Conservation (phyloP, 2,113 vertebrate species). For the Lanius ludovicianus region DNA sequence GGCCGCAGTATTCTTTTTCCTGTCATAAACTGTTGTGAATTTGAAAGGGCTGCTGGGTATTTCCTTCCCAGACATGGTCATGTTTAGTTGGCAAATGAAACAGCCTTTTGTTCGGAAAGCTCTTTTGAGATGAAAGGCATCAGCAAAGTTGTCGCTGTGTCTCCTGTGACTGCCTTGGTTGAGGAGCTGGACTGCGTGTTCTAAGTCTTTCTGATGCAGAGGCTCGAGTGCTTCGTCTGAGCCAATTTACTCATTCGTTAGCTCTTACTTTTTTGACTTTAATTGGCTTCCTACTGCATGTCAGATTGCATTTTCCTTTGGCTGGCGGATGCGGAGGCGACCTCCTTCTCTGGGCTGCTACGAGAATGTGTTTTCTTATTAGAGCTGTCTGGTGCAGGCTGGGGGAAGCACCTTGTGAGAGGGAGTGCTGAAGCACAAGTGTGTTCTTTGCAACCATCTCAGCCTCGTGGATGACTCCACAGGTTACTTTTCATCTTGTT, state of each 20-base stretch:
- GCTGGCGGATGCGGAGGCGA: background rate
- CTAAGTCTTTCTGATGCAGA: background rate
- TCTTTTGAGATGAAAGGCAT: slow-evolving; percentile 32
- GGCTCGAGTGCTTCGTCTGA: slow-evolving; percentile 8
- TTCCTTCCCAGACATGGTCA: background rate
- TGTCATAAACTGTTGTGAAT: slow-evolving; percentile 29
- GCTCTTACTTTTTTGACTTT: slow-evolving; percentile 52
- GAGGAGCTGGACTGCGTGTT: slow-evolving; percentile 15
- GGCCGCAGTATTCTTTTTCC: background rate
- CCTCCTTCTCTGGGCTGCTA: slow-evolving; percentile 22
- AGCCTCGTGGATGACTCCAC: background rate
- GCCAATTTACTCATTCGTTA: slow-evolving; percentile 50
- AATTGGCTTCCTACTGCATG: slow-evolving; percentile 59
- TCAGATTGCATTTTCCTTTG: slow-evolving; percentile 53
- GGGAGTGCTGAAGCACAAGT: background rate
- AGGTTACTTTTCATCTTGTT: background rate
- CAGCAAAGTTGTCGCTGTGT: background rate
- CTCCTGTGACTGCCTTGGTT: slow-evolving; percentile 3
- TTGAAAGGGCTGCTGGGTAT: background rate
- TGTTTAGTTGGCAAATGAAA: slow-evolving; percentile 32
- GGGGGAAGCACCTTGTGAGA: background rate
- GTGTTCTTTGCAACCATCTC: background rate
- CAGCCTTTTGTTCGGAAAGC: background rate
- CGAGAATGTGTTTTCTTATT: slow-evolving; percentile 4
- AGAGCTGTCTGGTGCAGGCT: background rate